These are phyloP conservation scores for Orthonyx spaldingii DNA, from an alignment of 2,113 vertebrate species.

Conservation along the genomic window DNA sequence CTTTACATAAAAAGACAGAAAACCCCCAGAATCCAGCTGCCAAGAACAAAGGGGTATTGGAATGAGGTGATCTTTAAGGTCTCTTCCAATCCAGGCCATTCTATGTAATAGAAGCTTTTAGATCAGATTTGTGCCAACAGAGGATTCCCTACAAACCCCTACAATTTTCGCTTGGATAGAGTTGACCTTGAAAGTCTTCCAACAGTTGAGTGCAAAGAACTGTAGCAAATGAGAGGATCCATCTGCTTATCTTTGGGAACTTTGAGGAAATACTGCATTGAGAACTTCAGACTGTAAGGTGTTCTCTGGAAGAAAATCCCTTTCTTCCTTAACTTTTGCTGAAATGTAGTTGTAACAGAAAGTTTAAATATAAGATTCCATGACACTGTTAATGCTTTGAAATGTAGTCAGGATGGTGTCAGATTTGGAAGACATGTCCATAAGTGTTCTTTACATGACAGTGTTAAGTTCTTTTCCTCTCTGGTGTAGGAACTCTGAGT, in stretches of 20 bases:
- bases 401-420: background rate
- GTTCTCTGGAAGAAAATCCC: background rate
- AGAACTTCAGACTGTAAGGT: background rate
- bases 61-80: background rate
- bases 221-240: background rate
- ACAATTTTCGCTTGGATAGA: background rate
- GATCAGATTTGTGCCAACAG: background rate
- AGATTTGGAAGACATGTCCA: background rate
- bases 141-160: background rate
- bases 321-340: background rate
- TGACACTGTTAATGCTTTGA: background rate
- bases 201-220: background rate
- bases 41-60: no score
- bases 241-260: background rate
- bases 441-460: background rate
- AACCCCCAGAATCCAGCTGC: no score
- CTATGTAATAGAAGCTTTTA: background rate
- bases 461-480: background rate
- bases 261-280: background rate
- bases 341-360: background rate
- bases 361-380: background rate
- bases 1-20: no score
- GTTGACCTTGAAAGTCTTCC: background rate
- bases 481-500: background rate
- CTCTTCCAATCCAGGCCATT: background rate